phyloP scores from a whole-genome alignment of 1,140 invertebrate genomes.

The Micrasema longulum region DNA sequence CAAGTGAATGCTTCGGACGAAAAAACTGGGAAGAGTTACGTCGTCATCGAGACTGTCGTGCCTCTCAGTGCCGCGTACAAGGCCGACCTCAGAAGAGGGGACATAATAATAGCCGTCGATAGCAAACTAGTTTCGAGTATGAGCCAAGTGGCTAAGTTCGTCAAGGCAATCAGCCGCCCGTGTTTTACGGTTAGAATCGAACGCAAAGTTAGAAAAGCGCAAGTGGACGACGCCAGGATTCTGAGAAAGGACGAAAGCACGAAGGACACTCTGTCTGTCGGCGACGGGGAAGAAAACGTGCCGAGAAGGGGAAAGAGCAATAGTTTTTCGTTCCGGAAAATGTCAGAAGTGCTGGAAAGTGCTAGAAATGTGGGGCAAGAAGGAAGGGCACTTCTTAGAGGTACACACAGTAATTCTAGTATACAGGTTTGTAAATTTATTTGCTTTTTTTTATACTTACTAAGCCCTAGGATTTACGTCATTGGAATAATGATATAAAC shows the following conservation, averaged over 20 bases:
- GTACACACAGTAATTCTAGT: slow-evolving; percentile 32
- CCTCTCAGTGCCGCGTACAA: slow-evolving; percentile 80
- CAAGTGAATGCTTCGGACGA: slow-evolving; percentile 64
- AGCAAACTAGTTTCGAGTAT: slow-evolving; percentile 80
- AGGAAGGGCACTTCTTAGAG: slow-evolving; percentile 40
- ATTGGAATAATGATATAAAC: no score
- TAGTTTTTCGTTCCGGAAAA: slow-evolving; percentile 63
- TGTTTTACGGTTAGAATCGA: slow-evolving; percentile 72
- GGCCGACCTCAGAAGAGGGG: slow-evolving; percentile 81
- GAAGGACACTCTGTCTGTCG: slow-evolving; percentile 56
- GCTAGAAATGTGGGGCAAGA: slow-evolving; percentile 56
- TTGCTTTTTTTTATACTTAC: no score
- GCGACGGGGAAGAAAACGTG: slow-evolving; percentile 54
- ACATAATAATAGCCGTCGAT: slow-evolving; percentile 84
- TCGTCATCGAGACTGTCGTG: slow-evolving; percentile 82
- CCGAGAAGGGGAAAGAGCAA: slow-evolving; percentile 58
- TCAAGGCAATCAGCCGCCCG: slow-evolving; percentile 61
- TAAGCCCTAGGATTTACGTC: no score
- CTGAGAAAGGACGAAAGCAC: slow-evolving; percentile 41
- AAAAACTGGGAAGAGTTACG: slow-evolving; percentile 57
- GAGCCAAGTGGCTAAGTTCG: slow-evolving; percentile 78
- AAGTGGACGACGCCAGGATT: slow-evolving; percentile 44
- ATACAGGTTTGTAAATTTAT: slow-evolving; percentile 46
- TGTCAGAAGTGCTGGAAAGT: slow-evolving; percentile 67
- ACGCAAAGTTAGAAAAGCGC: slow-evolving; percentile 59